A percentile compares a stretch with the other conserved stretches of the same genome.
These are phyloP conservation scores for Turdus rufiventris DNA, from an alignment of 2,113 vertebrate species.

Conservation along the genomic window DNA sequence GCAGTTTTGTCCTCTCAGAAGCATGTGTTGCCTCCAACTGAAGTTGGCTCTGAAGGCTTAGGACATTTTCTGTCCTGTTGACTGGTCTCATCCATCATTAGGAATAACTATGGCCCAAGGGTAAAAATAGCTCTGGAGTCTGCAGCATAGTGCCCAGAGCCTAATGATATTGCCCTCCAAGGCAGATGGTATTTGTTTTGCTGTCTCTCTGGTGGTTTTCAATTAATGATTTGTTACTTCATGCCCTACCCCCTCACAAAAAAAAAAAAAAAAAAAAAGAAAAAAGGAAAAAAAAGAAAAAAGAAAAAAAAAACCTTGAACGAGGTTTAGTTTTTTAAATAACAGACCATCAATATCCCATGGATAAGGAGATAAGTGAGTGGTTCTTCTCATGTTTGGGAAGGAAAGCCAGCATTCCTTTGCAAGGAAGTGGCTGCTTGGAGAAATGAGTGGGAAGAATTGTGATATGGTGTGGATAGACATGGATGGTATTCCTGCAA, in stretches of 20 bases:
- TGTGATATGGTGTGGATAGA: neutral
- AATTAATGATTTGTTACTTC: neutral
- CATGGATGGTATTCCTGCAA: neutral
- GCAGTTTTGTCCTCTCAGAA: neutral
- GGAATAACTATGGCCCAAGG: neutral
- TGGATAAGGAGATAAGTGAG: neutral
- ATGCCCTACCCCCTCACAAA: rapidly evolving
- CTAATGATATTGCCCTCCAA: slow-evolving; percentile 33
- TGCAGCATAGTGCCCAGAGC: slow-evolving; percentile 14
- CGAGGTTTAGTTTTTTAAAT: no score
- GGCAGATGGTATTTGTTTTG: slow-evolving; percentile 30
- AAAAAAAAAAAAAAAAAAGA: neutral
- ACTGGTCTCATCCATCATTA: slow-evolving; percentile 8
- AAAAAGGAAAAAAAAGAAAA: neutral
- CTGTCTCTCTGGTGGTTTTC: neutral
- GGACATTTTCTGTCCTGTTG: slow-evolving; percentile 15
- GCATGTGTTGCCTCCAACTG: neutral
- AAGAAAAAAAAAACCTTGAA: neutral
- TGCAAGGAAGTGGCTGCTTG: neutral
- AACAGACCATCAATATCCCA: neutral
- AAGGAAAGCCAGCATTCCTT: neutral
- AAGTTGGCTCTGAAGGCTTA: neutral
- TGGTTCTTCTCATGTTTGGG: neutral
- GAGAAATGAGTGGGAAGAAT: neutral
- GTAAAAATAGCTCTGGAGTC: slow-evolving; percentile 6